Base-by-base conservation (phyloP, 1,140 invertebrate genomes). In the Trachymyrmex cornetzi region DNA sequence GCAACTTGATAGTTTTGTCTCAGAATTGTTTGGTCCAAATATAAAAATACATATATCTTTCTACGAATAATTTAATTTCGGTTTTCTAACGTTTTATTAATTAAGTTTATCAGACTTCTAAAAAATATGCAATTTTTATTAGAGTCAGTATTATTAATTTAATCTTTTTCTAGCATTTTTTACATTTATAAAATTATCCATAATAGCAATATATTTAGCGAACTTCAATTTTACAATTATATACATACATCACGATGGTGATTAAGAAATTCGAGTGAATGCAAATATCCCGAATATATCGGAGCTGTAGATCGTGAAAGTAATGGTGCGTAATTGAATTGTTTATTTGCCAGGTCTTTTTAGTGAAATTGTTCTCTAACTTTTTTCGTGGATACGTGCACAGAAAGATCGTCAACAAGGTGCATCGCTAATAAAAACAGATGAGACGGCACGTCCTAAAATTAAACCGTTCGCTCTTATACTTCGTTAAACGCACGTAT, bases 391-490 rank as follows among this genome's bases (percentile, higher is more conserved):
- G 34, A 59, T 44, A 24, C 3, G 34, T 38, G 3, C 79, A 27
- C 11, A 24, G 0, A 53, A 69, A 69, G 34, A 55, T 71, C 3
- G 30, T 44, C 66, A 59, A 19, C 22, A 53, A 63, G 9, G 57
- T 61, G n/a, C 55, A 19, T 30, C 16, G 64, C 30, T 22, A 3
- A 16, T 75, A 63, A 75, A 82, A 82, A 82, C 19, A 30, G 11
- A 9, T 7, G 7, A 30, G 3, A 3, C 63, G 12, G 44, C 34
- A 50, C 19, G 38, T 61, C 22, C 19, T 57, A 38, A 75, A 84
- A 84, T 84, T 61, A 84, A 84, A 84, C 38, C 55, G 63, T 67
- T 67, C 63, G 12, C 77, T 34, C 61, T 30, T 34, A 44, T 44
- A 38, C 14, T 12, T 38, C 22, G 75, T 61, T 82, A 22, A 82